These are phyloP conservation scores for Hipposideros armiger DNA, from an alignment of 2,113 vertebrate genomes.

Conservation along the genomic window DNA sequence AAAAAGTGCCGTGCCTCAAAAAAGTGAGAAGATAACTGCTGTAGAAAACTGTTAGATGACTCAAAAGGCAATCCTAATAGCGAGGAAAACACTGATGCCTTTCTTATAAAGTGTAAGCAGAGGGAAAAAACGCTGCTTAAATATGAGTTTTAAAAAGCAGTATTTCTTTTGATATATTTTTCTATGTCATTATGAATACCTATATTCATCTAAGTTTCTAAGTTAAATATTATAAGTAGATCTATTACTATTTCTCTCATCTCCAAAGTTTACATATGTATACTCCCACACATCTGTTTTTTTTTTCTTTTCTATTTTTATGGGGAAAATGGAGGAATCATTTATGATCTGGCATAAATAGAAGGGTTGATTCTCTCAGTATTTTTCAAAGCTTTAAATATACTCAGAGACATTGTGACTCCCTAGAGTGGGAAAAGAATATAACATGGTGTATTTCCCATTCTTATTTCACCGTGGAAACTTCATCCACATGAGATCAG, in stretches of 20 bases:
- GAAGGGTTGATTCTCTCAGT: conserved; percentile 13
- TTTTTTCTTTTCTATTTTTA: background rate
- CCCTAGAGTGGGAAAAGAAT: background rate
- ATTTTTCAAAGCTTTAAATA: conserved; percentile 50
- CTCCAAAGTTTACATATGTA: background rate
- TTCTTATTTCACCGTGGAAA: conserved; percentile 52
- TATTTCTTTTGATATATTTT: background rate
- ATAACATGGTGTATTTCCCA: background rate
- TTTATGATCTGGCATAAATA: background rate
- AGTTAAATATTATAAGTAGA: conserved; percentile 36
- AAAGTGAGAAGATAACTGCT: background rate
- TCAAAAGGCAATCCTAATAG: background rate
- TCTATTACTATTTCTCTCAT: background rate
- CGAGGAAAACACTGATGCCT: background rate
- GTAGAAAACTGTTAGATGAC: background rate
- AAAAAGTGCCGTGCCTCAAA: background rate
- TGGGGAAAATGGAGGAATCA: background rate
- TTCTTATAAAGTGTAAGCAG: background rate
- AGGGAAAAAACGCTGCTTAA: background rate
- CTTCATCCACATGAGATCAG: background rate
- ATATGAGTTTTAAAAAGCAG: background rate
- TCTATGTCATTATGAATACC: background rate
- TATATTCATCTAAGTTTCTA: background rate
- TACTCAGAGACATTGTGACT: background rate
- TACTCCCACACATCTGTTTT: background rate